These are phyloP conservation scores for Phocides pigmalion DNA, from an alignment of 1,140 invertebrate genomes.

Conservation along the genomic window DNA sequence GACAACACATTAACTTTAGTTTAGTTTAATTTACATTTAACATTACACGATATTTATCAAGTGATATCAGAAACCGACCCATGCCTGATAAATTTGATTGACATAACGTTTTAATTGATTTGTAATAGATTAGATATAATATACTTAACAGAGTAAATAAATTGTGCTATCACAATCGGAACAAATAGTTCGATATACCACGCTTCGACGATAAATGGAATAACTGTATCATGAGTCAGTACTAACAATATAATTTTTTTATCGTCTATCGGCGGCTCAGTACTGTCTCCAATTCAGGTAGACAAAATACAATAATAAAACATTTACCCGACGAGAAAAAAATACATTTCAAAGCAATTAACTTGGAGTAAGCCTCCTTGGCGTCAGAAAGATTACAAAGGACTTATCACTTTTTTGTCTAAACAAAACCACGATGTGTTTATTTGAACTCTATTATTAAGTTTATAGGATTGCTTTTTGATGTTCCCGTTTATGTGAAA, in stretches of 20 bases:
- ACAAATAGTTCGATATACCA: slow-evolving; percentile 21
- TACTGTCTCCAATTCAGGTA: slow-evolving; percentile 73
- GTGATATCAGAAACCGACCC: too few species aligned
- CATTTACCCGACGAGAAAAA: slow-evolving; percentile 66
- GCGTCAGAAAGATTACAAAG: slow-evolving; percentile 79
- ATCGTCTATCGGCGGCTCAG: slow-evolving; percentile 22
- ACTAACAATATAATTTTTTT: slow-evolving; percentile 25
- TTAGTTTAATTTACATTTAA: too few species aligned
- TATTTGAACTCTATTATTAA: slow-evolving; percentile 35
- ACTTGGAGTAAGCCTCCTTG: slow-evolving; percentile 67
- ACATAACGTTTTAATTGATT: too few species aligned
- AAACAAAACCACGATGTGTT: background rate
- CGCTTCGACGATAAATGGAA: slow-evolving; percentile 15
- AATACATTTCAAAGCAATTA: slow-evolving; percentile 74
- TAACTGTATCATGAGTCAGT: slow-evolving; percentile 24
- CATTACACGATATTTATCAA: too few species aligned
- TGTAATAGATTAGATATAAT: too few species aligned
- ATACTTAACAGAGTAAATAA: background rate
- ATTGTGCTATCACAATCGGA: slow-evolving; percentile 37
- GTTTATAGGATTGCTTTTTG: slow-evolving; percentile 42
- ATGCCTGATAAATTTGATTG: too few species aligned
- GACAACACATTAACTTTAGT: too few species aligned
- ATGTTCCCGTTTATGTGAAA: slow-evolving; percentile 2
- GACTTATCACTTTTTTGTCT: slow-evolving; percentile 73
- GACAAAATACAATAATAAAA: slow-evolving; percentile 74